Evolutionary conservation across 2,113 vertebrate species (phyloP).

Genomic region (Spea bombifrons): DNA sequence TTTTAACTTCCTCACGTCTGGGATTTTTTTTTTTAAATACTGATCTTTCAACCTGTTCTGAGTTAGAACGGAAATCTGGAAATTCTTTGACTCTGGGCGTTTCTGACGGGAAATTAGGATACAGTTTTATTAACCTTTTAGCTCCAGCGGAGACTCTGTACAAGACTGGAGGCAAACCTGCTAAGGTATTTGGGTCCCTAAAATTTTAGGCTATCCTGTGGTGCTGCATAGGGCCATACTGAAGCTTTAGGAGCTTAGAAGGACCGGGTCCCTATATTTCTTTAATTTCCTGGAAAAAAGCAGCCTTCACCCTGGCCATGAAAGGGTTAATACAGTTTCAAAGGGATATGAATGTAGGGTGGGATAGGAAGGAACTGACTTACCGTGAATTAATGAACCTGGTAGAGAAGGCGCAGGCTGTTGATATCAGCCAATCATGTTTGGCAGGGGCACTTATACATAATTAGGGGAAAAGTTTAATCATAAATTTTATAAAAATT

Average conservation of each 20-base stretch:
- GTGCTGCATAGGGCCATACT: not conserved
- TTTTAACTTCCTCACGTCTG: conserved; percentile 12
- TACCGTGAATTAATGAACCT: conserved; percentile 2
- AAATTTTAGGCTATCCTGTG: not conserved
- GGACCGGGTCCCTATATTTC: no score
- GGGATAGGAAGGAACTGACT: conserved; percentile 30
- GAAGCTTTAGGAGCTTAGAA: no score
- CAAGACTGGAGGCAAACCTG: no score
- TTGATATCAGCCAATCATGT: not conserved
- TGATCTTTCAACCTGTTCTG: conserved; percentile 31
- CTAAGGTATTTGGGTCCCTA: no score
- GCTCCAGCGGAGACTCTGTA: not conserved
- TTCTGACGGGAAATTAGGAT: conserved; percentile 19
- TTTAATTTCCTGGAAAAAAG: no score
- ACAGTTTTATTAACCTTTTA: conserved; percentile 28
- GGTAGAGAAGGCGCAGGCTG: not conserved
- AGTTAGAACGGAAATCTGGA: conserved; percentile 40
- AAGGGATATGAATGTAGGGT: not conserved
- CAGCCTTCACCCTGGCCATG: not conserved
- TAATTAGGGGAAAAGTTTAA: not conserved
- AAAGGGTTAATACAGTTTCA: not conserved
- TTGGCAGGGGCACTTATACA: conserved; percentile 7
- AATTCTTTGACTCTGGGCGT: conserved; percentile 33
- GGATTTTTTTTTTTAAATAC: conserved; percentile 9
- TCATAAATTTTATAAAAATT: no score